These are phyloP conservation scores for Ectemnius continuus DNA, from an alignment of 2,888 invertebrate species.

Conservation along the genomic window DNA sequence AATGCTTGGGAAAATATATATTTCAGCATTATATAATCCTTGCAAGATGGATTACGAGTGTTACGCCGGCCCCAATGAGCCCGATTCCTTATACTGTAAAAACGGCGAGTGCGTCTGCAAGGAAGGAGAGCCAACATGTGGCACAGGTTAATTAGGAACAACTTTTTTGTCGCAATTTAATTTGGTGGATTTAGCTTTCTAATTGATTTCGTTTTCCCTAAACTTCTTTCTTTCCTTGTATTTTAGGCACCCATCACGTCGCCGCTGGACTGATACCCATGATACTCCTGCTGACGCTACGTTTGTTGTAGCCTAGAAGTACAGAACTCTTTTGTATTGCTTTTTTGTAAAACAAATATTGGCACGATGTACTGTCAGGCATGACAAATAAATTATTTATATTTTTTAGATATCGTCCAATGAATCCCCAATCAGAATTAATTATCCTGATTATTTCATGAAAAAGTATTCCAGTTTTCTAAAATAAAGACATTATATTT, in stretches of 20 bases:
- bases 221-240: background rate
- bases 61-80: background rate
- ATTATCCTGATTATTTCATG: too few relatives aligned
- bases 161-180: conserved; percentile 31
- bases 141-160: conserved; percentile 58
- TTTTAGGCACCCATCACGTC: conserved; percentile 34
- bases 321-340: too few relatives aligned
- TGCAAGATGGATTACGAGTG: conserved; percentile 61
- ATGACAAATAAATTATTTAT: conserved; percentile 21
- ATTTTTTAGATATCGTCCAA: background rate
- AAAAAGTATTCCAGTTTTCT: too few relatives aligned
- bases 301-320: conserved; percentile 14
- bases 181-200: conserved; percentile 23
- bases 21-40: conserved; percentile 52
- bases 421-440: background rate
- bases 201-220: background rate
- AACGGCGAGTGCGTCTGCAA: conserved; percentile 58
- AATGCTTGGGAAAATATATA: background rate
- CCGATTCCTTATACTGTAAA: conserved; percentile 52
- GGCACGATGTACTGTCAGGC: background rate
- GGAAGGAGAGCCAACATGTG: conserved; percentile 42
- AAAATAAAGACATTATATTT: background rate
- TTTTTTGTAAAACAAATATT: background rate
- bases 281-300: conserved; percentile 17
- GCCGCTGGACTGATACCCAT: conserved; percentile 14